A percentile compares a stretch with the other conserved stretches of the same genome.
Conservation (phyloP, 2,797 vertebrate genomes). For the Limosa lapponica region DNA sequence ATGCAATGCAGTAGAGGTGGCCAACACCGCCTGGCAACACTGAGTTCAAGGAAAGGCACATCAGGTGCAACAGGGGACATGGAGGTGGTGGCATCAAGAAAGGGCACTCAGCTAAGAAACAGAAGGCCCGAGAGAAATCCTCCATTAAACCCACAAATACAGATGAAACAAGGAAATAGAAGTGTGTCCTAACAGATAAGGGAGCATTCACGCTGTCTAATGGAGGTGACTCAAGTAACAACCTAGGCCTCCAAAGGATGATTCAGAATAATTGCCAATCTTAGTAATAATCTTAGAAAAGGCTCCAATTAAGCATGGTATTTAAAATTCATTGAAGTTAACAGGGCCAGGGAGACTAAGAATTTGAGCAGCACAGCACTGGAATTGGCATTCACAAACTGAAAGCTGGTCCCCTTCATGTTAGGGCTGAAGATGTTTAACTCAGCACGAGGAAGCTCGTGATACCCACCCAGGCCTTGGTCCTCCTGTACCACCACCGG, state of each 20-base stretch:
- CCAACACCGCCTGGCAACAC: not conserved
- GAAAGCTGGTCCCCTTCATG: not conserved
- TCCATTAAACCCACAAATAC: not conserved
- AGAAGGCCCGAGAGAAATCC: not conserved
- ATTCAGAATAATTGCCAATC: not conserved
- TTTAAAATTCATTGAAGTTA: not conserved
- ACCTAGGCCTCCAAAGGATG: not conserved
- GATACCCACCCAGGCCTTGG: not conserved
- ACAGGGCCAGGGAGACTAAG: not conserved
- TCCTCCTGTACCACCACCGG: not conserved
- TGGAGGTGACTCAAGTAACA: not conserved
- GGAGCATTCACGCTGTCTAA: not conserved
- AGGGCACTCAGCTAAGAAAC: not conserved
- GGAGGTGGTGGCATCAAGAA: not conserved
- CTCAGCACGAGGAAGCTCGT: rapidly evolving
- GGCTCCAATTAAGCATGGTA: not conserved
- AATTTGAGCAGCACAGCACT: not conserved
- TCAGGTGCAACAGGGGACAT: not conserved
- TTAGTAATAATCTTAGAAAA: not conserved
- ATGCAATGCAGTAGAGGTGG: not conserved
- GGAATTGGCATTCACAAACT: not conserved
- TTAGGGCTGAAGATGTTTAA: not conserved
- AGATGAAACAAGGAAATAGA: not conserved
- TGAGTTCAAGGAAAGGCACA: not conserved
- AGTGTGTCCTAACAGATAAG: not conserved